Conservation (phyloP, 2,113 vertebrate genomes). For the Pteruthius melanotis region DNA sequence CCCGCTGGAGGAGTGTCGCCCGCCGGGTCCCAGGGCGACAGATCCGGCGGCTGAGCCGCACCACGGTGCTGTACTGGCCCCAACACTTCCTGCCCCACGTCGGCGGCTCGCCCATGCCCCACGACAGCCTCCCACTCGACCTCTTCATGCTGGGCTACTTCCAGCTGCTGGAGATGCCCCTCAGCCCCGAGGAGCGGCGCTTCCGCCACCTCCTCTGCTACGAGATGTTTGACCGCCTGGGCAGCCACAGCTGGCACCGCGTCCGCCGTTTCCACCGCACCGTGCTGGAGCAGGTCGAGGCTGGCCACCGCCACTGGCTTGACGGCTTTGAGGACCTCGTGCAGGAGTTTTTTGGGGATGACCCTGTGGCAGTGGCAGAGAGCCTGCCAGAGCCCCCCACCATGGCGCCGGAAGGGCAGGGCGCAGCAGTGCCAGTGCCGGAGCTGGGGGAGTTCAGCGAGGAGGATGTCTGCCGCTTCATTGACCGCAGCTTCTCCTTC, state of each 20-base stretch:
- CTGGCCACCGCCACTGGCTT: conserved; percentile 80
- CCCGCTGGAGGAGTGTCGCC: conserved; percentile 88
- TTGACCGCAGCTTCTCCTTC: conserved; percentile 96
- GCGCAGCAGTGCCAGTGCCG: neutral
- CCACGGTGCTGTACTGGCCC: conserved; percentile 88
- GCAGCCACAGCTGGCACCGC: conserved; percentile 87
- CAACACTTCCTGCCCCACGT: conserved; percentile 92
- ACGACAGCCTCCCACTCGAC: conserved; percentile 89
- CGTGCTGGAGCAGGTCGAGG: conserved; percentile 85
- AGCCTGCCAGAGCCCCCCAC: neutral
- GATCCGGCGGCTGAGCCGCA: conserved; percentile 77
- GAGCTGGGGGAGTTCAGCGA: conserved; percentile 93
- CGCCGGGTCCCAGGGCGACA: conserved; percentile 82
- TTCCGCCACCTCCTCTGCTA: conserved; percentile 96
- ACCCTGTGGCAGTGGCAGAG: neutral
- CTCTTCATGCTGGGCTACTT: conserved; percentile 99
- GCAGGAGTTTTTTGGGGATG: conserved; percentile 83
- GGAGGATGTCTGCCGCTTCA: conserved; percentile 92
- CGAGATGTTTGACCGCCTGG: conserved; percentile 95
- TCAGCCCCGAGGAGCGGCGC: conserved; percentile 88
- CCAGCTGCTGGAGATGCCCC: conserved; percentile 95
- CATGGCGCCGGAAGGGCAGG: neutral
- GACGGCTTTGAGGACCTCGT: conserved; percentile 93
- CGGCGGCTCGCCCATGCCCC: conserved; percentile 76
- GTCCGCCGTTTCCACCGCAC: conserved; percentile 89